Evolutionary conservation across 2,888 invertebrate genomes (phyloP).

Genomic region (Melinopterus prodromus): DNA sequence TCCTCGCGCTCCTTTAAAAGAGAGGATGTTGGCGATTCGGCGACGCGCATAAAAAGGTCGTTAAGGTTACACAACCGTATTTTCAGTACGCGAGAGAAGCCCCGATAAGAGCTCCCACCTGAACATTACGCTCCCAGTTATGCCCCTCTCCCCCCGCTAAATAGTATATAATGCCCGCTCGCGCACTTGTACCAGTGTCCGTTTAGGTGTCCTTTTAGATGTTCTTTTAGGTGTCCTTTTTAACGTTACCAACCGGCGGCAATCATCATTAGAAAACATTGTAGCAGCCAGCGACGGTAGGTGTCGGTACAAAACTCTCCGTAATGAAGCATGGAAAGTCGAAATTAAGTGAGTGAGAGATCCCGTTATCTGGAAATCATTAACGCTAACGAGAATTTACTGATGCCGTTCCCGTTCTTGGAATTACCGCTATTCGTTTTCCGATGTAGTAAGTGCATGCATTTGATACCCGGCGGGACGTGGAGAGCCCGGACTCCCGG

Average conservation of each 20-base stretch:
- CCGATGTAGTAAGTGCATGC: neutral
- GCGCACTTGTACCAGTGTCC: neutral
- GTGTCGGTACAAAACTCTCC: neutral
- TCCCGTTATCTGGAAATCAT: neutral
- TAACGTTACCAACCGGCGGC: neutral
- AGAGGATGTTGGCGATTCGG: neutral
- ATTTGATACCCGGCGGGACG: neutral
- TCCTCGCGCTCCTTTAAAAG: neutral
- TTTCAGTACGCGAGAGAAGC: neutral
- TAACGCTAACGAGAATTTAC: conserved; percentile 4
- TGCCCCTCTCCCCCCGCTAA: neutral
- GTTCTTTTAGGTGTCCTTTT: neutral
- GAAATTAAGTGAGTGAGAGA: neutral
- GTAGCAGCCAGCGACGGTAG: neutral
- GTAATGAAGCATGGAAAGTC: neutral
- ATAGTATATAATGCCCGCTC: neutral
- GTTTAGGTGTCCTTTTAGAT: neutral
- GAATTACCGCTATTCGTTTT: neutral
- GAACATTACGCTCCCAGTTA: neutral
- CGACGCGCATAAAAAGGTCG: neutral
- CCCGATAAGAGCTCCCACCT: neutral
- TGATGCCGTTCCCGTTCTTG: neutral
- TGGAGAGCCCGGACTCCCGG: neutral
- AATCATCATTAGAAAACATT: neutral
- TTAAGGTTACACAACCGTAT: neutral